Evolutionary conservation across 53 echinoderm and acorn worm species (phyloP), one percentile per base, ranked within the genome.

Genomic region (Mesocentrotus franciscanus): DNA sequence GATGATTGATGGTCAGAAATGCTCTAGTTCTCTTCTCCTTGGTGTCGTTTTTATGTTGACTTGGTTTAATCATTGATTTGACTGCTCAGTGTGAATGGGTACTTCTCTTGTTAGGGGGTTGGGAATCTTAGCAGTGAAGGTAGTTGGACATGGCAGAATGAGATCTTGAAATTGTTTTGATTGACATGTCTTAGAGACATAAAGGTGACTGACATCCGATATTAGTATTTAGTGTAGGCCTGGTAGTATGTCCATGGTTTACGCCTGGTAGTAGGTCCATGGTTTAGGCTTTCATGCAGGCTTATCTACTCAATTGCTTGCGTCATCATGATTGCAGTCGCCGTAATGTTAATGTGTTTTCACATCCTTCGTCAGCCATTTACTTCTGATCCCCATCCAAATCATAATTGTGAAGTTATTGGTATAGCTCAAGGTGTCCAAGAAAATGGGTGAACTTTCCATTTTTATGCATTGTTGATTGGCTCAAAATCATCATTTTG

Each of bases 21-120:
- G 87, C 87, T 87, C 1, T 59, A 87, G 57, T 87, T 49, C 35
- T 34, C 18, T 29, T 26, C 58, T 56, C 26, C n/a, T 11, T 58
- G 87, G 27, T 87, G 87, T 87, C 87, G 56, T 49, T 11, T 85
- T 85, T 56, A 56, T 58, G 84, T 42, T 84, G 39, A 55, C 29
- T 84, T 49, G 56, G 87, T 87, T 87, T 58, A n/a, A 87, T 87
- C 87, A 58, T 87, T 87, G 87, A 58, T 87, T 87, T 57, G 59
- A 15, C 2, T 17, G 58, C 87, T n/a, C 58, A 58, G 87, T 87
- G 87, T 87, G 87, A 56, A 56, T 22, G 84, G 49, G 55, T 55
- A 13, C 24, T 20, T 29, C n/a, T 58, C 87, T 84, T 87, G 26
- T 87, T 58, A 87, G 87, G 87, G 87, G 87, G 87, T 59, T 87